A percentile compares a stretch with the other conserved stretches of the same genome.
These are phyloP conservation scores for Catharus ustulatus DNA, from an alignment of 2,797 vertebrate species.

Conservation along the genomic window DNA sequence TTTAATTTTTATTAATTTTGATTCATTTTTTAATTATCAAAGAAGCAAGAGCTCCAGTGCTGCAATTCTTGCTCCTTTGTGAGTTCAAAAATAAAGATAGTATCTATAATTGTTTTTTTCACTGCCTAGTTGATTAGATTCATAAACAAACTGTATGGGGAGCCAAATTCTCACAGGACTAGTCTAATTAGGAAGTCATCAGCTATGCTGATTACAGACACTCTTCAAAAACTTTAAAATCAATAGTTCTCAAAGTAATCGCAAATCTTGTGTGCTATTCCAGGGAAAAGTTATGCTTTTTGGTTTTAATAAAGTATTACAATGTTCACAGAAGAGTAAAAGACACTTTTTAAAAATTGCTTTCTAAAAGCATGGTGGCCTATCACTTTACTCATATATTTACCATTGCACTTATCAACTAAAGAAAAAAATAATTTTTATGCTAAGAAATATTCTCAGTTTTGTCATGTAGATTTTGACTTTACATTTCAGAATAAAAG, in stretches of 20 bases:
- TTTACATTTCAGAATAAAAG: background rate
- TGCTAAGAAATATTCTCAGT: background rate
- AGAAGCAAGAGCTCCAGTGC: background rate
- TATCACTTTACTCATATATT: background rate
- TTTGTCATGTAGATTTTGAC: background rate
- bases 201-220: constrained; percentile 45
- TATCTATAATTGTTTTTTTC: constrained; percentile 23
- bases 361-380: background rate
- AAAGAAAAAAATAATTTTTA: background rate
- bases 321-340: background rate
- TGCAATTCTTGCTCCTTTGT: background rate
- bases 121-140: constrained; percentile 43
- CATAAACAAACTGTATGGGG: constrained; percentile 26
- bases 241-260: constrained; percentile 21
- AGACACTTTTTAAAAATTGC: background rate
- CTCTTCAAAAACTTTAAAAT: constrained; percentile 28
- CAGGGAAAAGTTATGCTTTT: background rate
- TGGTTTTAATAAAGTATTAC: background rate
- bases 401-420: background rate
- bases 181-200: constrained; percentile 56
- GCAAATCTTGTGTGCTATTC: background rate
- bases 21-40: constrained; percentile 34
- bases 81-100: constrained; percentile 37
- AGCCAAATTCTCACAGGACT: constrained; percentile 34
- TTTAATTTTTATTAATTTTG: background rate